A percentile compares a stretch with the other conserved stretches of the same genome.
Evolutionary conservation across 2,797 vertebrate genomes (phyloP).

Genomic region (Chromis chromis): DNA sequence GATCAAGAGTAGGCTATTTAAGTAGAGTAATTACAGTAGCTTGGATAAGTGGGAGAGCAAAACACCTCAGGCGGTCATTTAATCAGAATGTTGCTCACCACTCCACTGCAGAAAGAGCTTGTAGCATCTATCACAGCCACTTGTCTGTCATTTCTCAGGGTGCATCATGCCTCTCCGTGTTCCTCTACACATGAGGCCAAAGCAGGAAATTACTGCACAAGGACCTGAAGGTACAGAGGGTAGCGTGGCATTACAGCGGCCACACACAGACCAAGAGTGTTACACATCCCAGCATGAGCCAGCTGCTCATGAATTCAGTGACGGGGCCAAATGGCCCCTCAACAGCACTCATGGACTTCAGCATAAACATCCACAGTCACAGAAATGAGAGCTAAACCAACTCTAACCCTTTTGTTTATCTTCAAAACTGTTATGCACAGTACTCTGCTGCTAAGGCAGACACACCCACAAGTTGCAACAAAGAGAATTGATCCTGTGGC

Average conservation of each 20-base stretch:
- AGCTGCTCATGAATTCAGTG: slow-evolving; percentile 35
- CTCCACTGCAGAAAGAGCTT: slow-evolving; percentile 17
- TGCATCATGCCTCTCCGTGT: slow-evolving; percentile 30
- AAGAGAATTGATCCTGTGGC: slow-evolving; percentile 24
- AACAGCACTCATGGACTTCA: slow-evolving; percentile 32
- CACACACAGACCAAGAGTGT: neutral
- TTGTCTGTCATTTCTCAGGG: slow-evolving; percentile 32
- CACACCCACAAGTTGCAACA: slow-evolving; percentile 17
- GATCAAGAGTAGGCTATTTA: too few relatives aligned
- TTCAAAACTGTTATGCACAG: slow-evolving; percentile 31
- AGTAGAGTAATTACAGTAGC: too few relatives aligned
- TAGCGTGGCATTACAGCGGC: slow-evolving; percentile 22
- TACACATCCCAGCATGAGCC: slow-evolving; percentile 21
- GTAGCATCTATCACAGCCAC: slow-evolving; percentile 37
- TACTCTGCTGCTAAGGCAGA: neutral
- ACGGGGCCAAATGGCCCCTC: slow-evolving; percentile 65
- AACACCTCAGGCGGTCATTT: slow-evolving; percentile 19
- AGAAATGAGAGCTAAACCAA: slow-evolving; percentile 16
- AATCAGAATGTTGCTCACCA: slow-evolving; percentile 8
- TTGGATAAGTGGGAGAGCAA: neutral
- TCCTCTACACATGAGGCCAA: slow-evolving; percentile 45
- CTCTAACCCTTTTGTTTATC: slow-evolving; percentile 37
- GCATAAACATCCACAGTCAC: slow-evolving; percentile 32
- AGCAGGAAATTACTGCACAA: slow-evolving; percentile 63
- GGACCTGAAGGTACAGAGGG: slow-evolving; percentile 48